A percentile compares a stretch with the other conserved stretches of the same genome.
These are phyloP conservation scores for Mormyrus hasselquistii DNA, from an alignment of 2,797 vertebrate species.

Conservation along the genomic window DNA sequence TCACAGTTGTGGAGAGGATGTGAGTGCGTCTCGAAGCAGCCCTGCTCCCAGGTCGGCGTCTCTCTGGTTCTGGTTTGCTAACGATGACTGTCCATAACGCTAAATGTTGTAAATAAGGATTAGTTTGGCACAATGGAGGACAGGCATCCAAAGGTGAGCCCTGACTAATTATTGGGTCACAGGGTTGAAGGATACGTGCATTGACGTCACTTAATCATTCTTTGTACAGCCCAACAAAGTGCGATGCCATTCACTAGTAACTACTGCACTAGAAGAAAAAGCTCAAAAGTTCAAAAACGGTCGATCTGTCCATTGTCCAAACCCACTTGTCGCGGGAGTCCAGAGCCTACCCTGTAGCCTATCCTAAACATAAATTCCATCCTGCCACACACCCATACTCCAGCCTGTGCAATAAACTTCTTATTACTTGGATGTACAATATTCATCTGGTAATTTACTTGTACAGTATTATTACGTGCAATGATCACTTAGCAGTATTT, in stretches of 20 bases:
- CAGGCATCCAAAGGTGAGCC: not conserved
- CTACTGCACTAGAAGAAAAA: not conserved
- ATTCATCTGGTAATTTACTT: too few relatives aligned
- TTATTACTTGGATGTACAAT: too few relatives aligned
- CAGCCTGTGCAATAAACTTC: too few relatives aligned
- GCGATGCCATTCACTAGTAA: not conserved
- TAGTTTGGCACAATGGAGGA: not conserved
- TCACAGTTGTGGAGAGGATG: not conserved
- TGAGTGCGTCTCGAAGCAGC: not conserved
- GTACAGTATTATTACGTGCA: too few relatives aligned
- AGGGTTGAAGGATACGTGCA: not conserved
- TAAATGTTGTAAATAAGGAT: not conserved
- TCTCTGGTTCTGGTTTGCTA: not conserved
- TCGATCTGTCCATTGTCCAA: not conserved
- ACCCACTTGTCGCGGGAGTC: not conserved
- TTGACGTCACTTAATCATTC: not conserved
- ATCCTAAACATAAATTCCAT: too few relatives aligned
- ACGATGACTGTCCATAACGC: not conserved
- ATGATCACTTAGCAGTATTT: too few relatives aligned
- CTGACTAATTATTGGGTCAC: slow-evolving; percentile 3
- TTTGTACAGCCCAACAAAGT: not conserved
- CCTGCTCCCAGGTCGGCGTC: not conserved
- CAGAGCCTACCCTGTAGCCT: not conserved
- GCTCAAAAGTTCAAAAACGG: not conserved
- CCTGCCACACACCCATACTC: too few relatives aligned